phyloP scores from a whole-genome alignment of 1,140 invertebrate genomes.

The Globodera ellingtonae region DNA sequence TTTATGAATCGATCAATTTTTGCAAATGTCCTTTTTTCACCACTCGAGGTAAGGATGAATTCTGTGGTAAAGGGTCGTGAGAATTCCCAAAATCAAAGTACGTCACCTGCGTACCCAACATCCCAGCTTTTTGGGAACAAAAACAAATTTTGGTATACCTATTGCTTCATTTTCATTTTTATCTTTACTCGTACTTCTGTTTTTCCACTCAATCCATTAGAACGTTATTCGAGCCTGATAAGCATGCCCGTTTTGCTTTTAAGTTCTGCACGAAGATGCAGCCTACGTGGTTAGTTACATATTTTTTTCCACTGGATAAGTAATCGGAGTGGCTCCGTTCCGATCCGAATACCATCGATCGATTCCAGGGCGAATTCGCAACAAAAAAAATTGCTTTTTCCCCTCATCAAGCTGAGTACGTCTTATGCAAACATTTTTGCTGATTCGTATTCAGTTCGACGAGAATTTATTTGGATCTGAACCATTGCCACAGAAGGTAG shows the following conservation, averaged over 20 bases:
- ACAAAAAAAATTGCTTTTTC: too few relatives aligned
- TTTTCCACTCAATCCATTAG: background rate
- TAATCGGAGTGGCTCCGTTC: too few relatives aligned
- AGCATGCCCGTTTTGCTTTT: background rate
- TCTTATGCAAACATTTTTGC: too few relatives aligned
- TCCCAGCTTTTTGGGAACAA: background rate
- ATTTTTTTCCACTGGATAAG: background rate
- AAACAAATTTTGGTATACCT: background rate
- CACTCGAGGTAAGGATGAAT: background rate
- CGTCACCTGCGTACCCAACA: background rate
- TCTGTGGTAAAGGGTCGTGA: background rate
- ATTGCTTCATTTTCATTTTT: background rate
- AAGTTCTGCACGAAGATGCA: slow-evolving; percentile 4
- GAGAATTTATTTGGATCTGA: too few relatives aligned
- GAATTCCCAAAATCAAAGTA: too few relatives aligned
- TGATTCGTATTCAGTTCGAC: too few relatives aligned
- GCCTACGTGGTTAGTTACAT: background rate
- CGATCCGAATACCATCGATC: too few relatives aligned
- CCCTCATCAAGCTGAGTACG: too few relatives aligned
- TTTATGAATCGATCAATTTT: slow-evolving; percentile 21
- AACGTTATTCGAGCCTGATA: background rate
- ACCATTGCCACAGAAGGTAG: too few relatives aligned
- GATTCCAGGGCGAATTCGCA: too few relatives aligned
- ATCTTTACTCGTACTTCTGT: background rate
- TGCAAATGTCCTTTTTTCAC: slow-evolving; percentile 16